Base-by-base conservation (phyloP, 2,888 invertebrate species). In the Tinea pellionella region DNA sequence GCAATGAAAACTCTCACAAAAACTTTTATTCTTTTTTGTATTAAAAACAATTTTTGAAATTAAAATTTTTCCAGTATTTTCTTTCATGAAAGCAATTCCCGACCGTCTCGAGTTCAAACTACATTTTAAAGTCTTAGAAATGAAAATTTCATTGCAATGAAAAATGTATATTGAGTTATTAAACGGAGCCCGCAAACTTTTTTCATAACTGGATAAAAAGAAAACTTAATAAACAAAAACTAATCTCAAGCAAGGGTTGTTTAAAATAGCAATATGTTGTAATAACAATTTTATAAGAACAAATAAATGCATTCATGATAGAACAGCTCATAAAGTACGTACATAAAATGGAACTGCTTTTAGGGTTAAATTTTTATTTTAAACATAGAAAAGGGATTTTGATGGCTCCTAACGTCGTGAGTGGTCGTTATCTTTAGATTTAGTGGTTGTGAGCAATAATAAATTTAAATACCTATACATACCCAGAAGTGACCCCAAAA, bases 331-430 rank as follows among this genome's bases (percentile, higher is more conserved):
- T 80, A 80, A 80, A 80, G 71, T 68, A 73, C 70, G 69, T 70
- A 72, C 76, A 75, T 80, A 79, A 82, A 83, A 76, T 70, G 71
- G 65, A 74, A 78, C 75, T 74, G 78, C 73, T 75, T 73, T 84
- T 78, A 78, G 75, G 77, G 80, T 82, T 77, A 79, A 83, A 85
- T 84, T 86, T 86, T 86, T 86, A 86, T 86, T 86, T 86, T 86
- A 86, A 86, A 86, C 86, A 86, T 86, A 80, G 86, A 69, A 77
- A 24, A 81, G 86, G 85, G 86, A 85, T 80, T 80, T 76, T 80
- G 80, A 83, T 81, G 80, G 82, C 78, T 72, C 80, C 77, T 76
- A 74, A 78, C 72, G 80, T 78, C 83, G 78, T 69, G 69, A 64
- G 65, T 65, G 64, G 70, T 69, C 78, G 76, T 80, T 83, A 80